These are phyloP conservation scores for Strongylocentrotus purpuratus DNA, from an alignment of 35 echinoderm and acorn worm genomes.

Conservation along the genomic window DNA sequence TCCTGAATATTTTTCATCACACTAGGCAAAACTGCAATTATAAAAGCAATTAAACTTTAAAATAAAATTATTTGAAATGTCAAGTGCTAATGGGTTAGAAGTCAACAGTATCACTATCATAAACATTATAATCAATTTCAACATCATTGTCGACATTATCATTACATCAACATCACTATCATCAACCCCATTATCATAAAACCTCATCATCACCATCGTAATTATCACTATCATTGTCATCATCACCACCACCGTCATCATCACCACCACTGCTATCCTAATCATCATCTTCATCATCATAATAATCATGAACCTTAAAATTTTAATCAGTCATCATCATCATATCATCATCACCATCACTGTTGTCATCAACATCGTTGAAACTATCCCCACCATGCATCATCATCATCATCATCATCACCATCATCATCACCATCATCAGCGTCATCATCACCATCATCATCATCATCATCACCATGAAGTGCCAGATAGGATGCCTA, in stretches of 20 bases:
- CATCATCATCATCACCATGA: background rate
- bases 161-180: background rate
- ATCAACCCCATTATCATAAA: too few species aligned
- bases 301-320: background rate
- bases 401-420: background rate
- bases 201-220: background rate
- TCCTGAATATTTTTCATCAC: too few species aligned
- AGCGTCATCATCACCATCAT: background rate
- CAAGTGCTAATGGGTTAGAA: too few species aligned
- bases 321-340: background rate
- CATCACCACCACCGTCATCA: background rate
- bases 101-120: background rate
- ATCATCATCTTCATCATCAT: background rate
- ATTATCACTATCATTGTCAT: background rate
- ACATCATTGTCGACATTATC: background rate
- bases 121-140: background rate
- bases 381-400: background rate
- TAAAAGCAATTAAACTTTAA: too few species aligned
- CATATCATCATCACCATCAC: slow-evolving; percentile 4
- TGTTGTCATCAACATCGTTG: background rate
- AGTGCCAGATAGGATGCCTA: too few species aligned
- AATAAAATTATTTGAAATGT: too few species aligned
- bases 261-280: background rate
- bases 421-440: background rate
- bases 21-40: too few species aligned